Percentiles rank a stretch among this genome's conserved stretches.
Evolutionary conservation across 2,888 invertebrate genomes (phyloP).

Genomic region (Cantharis lateralis): DNA sequence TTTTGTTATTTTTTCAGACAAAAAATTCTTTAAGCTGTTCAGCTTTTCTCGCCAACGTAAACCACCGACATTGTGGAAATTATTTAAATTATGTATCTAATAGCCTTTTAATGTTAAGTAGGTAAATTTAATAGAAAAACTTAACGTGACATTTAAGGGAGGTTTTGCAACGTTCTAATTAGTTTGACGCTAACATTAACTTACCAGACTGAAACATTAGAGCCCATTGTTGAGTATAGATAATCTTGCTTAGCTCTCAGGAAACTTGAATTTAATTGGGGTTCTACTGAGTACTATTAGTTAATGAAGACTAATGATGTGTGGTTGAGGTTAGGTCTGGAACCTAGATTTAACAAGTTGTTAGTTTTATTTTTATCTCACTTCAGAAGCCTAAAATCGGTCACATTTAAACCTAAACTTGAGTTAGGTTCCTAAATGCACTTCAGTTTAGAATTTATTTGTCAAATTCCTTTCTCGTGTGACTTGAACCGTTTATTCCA

Average conservation of each 20-base stretch:
- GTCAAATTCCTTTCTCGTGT: too few species aligned
- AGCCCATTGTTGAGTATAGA: constrained; percentile 5
- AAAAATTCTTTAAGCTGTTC: not conserved
- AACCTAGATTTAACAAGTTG: not conserved
- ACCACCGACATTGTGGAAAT: not conserved
- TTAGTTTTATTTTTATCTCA: not conserved
- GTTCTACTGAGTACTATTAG: constrained; percentile 14
- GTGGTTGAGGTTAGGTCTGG: not conserved
- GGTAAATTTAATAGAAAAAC: not conserved
- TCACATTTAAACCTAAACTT: too few species aligned
- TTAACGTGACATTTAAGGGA: not conserved
- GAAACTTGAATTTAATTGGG: constrained; percentile 19
- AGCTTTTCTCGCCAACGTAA: not conserved
- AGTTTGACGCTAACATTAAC: not conserved
- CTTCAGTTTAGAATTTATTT: too few species aligned
- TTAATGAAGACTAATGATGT: constrained; percentile 17
- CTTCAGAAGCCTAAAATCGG: too few species aligned
- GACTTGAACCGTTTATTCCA: too few species aligned
- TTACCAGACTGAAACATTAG: constrained; percentile 12
- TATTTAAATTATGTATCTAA: not conserved
- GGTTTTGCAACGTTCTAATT: constrained; percentile 1
- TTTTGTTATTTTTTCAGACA: not conserved
- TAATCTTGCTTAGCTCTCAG: constrained; percentile 12
- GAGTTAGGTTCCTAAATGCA: too few species aligned
- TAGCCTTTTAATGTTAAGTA: not conserved